phyloP scores from a whole-genome alignment of 2,113 vertebrate genomes.

The Scomber colias region DNA sequence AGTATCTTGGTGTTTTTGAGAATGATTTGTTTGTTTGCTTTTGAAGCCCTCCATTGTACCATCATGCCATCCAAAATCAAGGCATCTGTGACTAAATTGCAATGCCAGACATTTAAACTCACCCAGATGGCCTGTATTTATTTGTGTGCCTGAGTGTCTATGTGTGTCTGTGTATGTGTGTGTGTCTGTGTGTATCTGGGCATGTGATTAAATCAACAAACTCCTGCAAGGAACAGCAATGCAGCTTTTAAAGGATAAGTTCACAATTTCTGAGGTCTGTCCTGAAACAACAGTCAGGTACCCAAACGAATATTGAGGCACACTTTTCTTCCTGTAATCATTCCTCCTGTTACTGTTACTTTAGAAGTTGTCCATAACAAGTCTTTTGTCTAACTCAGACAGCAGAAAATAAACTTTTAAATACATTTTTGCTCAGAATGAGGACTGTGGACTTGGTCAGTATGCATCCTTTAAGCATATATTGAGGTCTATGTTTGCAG shows the following conservation, averaged over 20 bases:
- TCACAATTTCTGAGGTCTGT: no score
- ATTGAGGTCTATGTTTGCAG: neutral
- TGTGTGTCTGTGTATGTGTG: slow-evolving; percentile 9
- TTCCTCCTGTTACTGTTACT: no score
- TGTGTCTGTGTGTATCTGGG: slow-evolving; percentile 18
- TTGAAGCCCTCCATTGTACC: neutral
- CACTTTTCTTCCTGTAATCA: no score
- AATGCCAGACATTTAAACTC: slow-evolving; percentile 58
- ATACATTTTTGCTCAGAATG: no score
- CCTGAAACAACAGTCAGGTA: no score
- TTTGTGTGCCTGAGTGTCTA: slow-evolving; percentile 10
- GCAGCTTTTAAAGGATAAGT: neutral
- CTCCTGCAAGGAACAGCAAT: slow-evolving; percentile 4
- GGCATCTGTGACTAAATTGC: slow-evolving; percentile 64
- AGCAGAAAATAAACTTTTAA: no score
- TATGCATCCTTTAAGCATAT: neutral
- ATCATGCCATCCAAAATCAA: slow-evolving; percentile 32
- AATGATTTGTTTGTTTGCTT: slow-evolving; percentile 33
- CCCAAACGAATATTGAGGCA: no score
- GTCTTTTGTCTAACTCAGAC: no score
- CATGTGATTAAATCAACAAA: slow-evolving; percentile 16
- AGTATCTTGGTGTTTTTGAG: neutral
- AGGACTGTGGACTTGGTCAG: no score
- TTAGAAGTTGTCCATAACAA: no score
- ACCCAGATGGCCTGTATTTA: slow-evolving; percentile 66